These are phyloP conservation scores for Venusia cambrica DNA, from an alignment of 2,888 invertebrate species.

Conservation along the genomic window DNA sequence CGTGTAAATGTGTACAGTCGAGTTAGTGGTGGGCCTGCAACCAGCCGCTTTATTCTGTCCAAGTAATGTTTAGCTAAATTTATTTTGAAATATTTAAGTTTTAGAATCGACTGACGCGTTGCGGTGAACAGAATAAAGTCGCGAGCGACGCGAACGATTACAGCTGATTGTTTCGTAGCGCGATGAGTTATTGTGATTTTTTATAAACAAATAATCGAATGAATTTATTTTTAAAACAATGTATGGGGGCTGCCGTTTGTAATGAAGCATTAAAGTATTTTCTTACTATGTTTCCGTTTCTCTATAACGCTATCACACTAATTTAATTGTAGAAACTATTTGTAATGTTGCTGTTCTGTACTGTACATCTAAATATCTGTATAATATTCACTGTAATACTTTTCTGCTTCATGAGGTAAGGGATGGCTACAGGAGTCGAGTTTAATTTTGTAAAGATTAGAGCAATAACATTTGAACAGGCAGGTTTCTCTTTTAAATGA, in stretches of 20 bases:
- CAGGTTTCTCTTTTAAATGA: constrained; percentile 59
- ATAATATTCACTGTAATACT: constrained; percentile 64
- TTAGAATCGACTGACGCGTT: constrained; percentile 61
- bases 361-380: constrained; percentile 63
- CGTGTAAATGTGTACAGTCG: constrained; percentile 32
- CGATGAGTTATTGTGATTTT: constrained; percentile 65
- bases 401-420: constrained; percentile 78
- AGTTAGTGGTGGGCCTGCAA: constrained; percentile 50
- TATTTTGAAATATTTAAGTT: constrained; percentile 55
- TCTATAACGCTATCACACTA: constrained; percentile 44
- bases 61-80: constrained; percentile 51
- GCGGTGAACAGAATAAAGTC: constrained; percentile 52
- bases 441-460: constrained; percentile 53
- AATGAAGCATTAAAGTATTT: constrained; percentile 79
- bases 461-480: constrained; percentile 53
- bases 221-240: constrained; percentile 55
- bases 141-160: constrained; percentile 57
- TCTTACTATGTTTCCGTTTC: constrained; percentile 27
- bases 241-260: constrained; percentile 53
- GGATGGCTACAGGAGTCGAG: constrained; percentile 67
- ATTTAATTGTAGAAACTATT: constrained; percentile 70
- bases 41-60: constrained; percentile 51
- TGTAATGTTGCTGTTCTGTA: constrained; percentile 66
- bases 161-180: constrained; percentile 66
- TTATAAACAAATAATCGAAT: constrained; percentile 49